These are phyloP conservation scores for Lithophane leautieri DNA, from an alignment of 2,888 invertebrate species.

Conservation along the genomic window DNA sequence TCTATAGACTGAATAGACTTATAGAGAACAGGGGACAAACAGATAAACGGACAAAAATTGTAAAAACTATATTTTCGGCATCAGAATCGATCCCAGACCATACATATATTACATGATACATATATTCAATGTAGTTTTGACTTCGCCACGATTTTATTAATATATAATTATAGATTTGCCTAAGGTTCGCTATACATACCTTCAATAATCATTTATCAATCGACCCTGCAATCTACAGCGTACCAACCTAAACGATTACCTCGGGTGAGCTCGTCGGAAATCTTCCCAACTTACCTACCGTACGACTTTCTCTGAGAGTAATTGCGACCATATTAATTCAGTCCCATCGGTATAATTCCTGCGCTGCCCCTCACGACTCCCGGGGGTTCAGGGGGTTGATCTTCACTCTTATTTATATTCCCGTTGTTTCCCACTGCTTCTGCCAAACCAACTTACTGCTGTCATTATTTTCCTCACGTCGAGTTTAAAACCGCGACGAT, in stretches of 20 bases:
- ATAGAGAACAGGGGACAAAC: no score
- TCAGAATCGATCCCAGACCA: no score
- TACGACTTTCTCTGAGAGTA: slow-evolving; percentile 51
- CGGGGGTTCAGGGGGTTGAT: slow-evolving; percentile 30
- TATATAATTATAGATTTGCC: neutral
- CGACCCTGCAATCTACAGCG: neutral
- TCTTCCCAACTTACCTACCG: slow-evolving; percentile 13
- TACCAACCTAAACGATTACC: neutral
- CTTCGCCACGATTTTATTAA: no score
- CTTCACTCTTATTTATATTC: slow-evolving; percentile 55
- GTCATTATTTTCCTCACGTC: slow-evolving; percentile 39
- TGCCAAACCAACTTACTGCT: slow-evolving; percentile 44
- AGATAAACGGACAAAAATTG: no score
- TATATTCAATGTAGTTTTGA: no score
- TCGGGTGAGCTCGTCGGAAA: slow-evolving; percentile 16
- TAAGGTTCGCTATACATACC: neutral
- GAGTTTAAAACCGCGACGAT: slow-evolving; percentile 12
- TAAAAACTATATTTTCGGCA: no score
- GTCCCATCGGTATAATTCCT: slow-evolving; percentile 47
- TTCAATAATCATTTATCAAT: neutral
- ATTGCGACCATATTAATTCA: slow-evolving; percentile 53
- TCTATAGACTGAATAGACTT: no score
- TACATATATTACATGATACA: no score
- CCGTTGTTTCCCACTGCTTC: slow-evolving; percentile 36
- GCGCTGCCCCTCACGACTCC: slow-evolving; percentile 31